Evolutionary conservation across 1,140 invertebrate species (phyloP).

Genomic region (Scaptodrosophila lebanonensis): DNA sequence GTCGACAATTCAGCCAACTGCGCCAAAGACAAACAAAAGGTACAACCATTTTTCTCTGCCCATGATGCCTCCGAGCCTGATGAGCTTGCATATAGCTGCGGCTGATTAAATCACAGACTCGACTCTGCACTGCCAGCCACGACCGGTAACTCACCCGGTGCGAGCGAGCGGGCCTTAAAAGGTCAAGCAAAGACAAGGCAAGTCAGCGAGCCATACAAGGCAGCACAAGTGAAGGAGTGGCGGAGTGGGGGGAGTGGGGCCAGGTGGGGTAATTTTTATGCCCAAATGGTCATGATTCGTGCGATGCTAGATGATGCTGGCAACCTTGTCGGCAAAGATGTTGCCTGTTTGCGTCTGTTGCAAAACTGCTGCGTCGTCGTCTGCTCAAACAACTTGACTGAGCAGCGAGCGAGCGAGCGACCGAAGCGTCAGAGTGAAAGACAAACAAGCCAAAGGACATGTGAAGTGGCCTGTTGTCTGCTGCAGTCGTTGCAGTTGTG

Average conservation of each 20-base stretch:
- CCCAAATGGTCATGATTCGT: slow-evolving; percentile 69
- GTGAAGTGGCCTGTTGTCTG: slow-evolving; percentile 37
- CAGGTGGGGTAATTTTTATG: slow-evolving; percentile 64
- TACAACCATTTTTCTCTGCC: no score
- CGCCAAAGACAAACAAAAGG: no score
- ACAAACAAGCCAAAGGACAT: slow-evolving; percentile 58
- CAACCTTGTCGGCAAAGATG: slow-evolving; percentile 3
- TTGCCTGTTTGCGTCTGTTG: slow-evolving; percentile 3
- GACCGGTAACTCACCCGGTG: not conserved
- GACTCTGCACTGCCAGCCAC: not conserved
- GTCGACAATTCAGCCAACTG: no score
- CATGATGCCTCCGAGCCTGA: slow-evolving; percentile 29
- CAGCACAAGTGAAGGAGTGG: not conserved
- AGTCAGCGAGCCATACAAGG: not conserved
- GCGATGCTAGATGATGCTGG: slow-evolving; percentile 28
- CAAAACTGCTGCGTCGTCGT: no score
- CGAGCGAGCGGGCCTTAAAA: slow-evolving; percentile 19
- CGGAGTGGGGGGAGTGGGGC: not conserved
- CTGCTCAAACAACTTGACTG: slow-evolving; percentile 67
- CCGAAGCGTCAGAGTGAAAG: slow-evolving; percentile 42
- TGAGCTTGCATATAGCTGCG: slow-evolving; percentile 21
- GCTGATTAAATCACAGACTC: slow-evolving; percentile 34
- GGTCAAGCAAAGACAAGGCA: slow-evolving; percentile 22
- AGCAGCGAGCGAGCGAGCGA: slow-evolving; percentile 6
- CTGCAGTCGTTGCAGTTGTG: slow-evolving; percentile 21